Evolutionary conservation across 2,888 invertebrate genomes (phyloP), one percentile per base, ranked within the genome.

Genomic region (Melinaea marsaeus): DNA sequence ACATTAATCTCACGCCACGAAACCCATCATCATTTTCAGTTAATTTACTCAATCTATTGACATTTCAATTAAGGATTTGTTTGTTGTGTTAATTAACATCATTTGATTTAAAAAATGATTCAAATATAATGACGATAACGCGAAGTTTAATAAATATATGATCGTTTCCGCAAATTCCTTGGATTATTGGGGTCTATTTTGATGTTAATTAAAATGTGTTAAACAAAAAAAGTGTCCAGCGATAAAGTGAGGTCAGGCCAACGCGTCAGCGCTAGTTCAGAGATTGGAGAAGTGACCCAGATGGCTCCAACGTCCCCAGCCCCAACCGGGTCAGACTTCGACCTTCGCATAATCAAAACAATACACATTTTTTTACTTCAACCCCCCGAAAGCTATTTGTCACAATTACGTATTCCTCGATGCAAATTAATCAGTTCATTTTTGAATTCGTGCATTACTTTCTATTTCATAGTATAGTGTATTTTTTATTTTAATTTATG

Each of bases 301-400:
- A 90, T 89, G 83, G 89, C 90, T 74, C 90, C 81, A 85, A 86
- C 86, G 79, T 89, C 88, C 80, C 87, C 79, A 83, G 79, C 79
- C 85, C 82, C 83, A 88, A 86, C 90, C 88, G 85, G 88, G 90
- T 89, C 87, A 88, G 75, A 79, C 80, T 77, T 67, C 78, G 83
- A 77, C 86, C 86, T 88, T 88, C 61, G 68, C 33, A 56, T 63
- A 71, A 73, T 73, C 67, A 76, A 79, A 79, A 75, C 77, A 78
- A 80, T 79, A 56, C 22, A 59, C 60, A 67, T 57, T 66, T 68
- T 62, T 66, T 48, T 62, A 61, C 65, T 65, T 65, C 60, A 60
- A 63, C 51, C 47, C 7, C 33, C 51, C 55, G 58, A 42, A 60
- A 66, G 34, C 11, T 68, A 65, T 65, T 62, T 68, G 62, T 55